Base-by-base conservation (phyloP, 2,888 invertebrate species). In the Drosophila suboccidentalis region DNA sequence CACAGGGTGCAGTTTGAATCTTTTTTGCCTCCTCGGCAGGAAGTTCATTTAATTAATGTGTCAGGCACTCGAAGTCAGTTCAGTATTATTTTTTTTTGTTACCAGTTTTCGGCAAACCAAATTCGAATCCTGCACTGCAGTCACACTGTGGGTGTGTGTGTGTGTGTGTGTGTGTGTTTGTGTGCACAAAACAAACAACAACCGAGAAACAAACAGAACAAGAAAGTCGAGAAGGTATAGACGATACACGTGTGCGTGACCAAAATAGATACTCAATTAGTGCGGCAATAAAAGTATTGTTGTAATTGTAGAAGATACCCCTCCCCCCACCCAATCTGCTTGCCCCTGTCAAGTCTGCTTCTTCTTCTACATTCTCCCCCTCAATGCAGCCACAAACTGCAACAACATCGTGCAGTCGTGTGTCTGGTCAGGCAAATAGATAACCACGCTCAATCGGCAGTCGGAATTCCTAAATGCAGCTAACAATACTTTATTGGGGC, bases 251-350 rank as follows among this genome's bases (percentile, higher is more conserved):
- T 73, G 86, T 83, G 86, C 86, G 81, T 86, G 86, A 78, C 81
- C 67, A 83, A 86, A 83, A 86, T 82, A 80, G 76, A 80, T 86
- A 80, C 83, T 83, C 82, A 83, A 86, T 82, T 86, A 82, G 86
- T 86, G 81, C 47, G 64, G 82, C 86, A 83, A 86, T 82, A 86
- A 86, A 82, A 68, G 64, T 63, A 70, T 79, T 78, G 78, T 80
- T 77, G 82, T 82, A 82, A 82, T 85, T 82, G 75, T 66, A 78
- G 71, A 64, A 61, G 78, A 70, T 75, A 66, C 50, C 38, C 26
- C 26, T 1, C 11, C n/a, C 6, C 50, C 3, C 36, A 3, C 8
- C 55, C 13, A 10, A 22, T 22, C 22, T 22, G 0, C 22, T 22
- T 22, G 22, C n/a, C 17, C 10, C 19, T 41, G 34, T 10, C 1